Evolutionary conservation across 2,797 vertebrate species (phyloP).

Genomic region (Phataginus tricuspis): DNA sequence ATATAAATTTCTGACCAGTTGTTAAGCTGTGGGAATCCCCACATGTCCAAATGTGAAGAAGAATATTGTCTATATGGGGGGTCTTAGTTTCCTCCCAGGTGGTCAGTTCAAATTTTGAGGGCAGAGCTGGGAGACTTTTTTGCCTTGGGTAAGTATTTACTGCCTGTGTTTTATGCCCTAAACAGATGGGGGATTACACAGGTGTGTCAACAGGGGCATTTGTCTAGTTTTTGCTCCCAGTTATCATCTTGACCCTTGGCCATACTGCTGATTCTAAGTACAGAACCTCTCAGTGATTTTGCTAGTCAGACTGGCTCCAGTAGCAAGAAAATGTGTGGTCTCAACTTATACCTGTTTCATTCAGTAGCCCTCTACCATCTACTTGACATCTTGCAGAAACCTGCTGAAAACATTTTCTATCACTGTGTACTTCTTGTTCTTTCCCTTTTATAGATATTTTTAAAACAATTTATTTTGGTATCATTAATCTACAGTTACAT

Average conservation of each 20-base stretch:
- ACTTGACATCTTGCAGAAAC: not conserved
- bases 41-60: not conserved
- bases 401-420: not conserved
- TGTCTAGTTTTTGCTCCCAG: not conserved
- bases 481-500: no score
- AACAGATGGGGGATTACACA: not conserved
- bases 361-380: not conserved
- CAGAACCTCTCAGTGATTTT: not conserved
- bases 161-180: not conserved
- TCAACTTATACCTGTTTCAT: not conserved
- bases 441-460: not conserved
- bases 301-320: not conserved
- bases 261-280: not conserved
- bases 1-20: not conserved
- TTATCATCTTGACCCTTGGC: not conserved
- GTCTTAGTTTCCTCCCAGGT: not conserved
- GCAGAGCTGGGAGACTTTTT: not conserved
- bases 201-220: not conserved
- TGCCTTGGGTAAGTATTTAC: not conserved
- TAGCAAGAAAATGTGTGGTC: not conserved
- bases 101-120: not conserved
- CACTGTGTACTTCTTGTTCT: not conserved
- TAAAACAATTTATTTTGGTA: no score
- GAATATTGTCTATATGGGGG: not conserved
- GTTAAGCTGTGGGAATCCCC: not conserved